A percentile compares a stretch with the other conserved stretches of the same genome.
Conservation (phyloP, 2,888 invertebrate species). For the Melitaea athalia region DNA sequence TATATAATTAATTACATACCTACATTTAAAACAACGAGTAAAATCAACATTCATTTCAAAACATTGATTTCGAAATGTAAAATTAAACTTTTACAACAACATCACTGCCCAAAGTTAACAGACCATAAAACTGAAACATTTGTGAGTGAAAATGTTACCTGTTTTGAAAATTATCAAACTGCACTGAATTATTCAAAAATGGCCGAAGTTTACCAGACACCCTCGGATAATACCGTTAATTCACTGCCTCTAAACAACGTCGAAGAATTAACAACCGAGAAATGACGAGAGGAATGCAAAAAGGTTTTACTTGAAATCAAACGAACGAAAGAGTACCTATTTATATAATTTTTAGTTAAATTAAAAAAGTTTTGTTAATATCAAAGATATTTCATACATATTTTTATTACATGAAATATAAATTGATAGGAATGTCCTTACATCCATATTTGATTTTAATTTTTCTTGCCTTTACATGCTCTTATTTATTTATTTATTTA, state of each 20-base stretch:
- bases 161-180: constrained; percentile 19
- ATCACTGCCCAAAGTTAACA: too few species aligned
- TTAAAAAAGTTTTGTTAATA: neutral
- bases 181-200: constrained; percentile 27
- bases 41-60: neutral
- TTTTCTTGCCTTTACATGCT: too few species aligned
- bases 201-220: constrained; percentile 34
- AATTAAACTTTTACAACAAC: neutral
- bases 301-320: constrained; percentile 17
- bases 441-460: too few species aligned
- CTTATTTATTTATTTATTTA: too few species aligned
- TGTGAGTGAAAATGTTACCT: constrained; percentile 8
- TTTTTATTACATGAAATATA: too few species aligned
- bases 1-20: too few species aligned
- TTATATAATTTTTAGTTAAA: constrained; percentile 12
- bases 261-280: constrained; percentile 28
- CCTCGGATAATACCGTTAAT: constrained; percentile 26
- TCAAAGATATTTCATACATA: neutral
- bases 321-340: neutral
- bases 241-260: constrained; percentile 18
- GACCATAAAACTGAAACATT: too few species aligned
- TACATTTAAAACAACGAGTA: neutral
- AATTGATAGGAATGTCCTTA: too few species aligned
- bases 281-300: constrained; percentile 21
- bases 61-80: neutral